These are phyloP conservation scores for Diaprepes abbreviatus DNA, from an alignment of 2,888 invertebrate genomes.

Conservation along the genomic window DNA sequence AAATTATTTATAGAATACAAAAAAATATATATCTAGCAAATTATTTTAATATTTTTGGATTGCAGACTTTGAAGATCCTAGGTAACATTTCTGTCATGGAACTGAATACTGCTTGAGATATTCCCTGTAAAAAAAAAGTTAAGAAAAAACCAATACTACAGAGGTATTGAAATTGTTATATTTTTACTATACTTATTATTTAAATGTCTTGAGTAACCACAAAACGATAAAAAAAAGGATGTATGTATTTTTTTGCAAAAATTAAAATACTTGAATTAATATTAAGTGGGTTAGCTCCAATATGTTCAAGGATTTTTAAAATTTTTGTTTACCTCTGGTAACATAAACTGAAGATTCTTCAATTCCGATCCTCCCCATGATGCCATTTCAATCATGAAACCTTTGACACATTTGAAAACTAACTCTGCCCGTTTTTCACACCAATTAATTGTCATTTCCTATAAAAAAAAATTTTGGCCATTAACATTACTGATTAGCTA, in stretches of 20 bases:
- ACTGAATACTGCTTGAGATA: slow-evolving; percentile 86
- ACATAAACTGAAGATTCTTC: slow-evolving; percentile 88
- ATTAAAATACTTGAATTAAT: no score
- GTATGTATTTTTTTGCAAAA: no score
- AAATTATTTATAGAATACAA: no score
- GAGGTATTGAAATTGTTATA: no score
- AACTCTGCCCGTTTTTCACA: slow-evolving; percentile 96
- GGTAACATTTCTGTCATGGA: slow-evolving; percentile 90
- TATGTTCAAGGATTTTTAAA: no score
- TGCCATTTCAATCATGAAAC: slow-evolving; percentile 98
- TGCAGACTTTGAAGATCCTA: slow-evolving; percentile 93
- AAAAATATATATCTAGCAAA: neutral
- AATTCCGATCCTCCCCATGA: slow-evolving; percentile 93
- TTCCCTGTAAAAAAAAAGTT: slow-evolving; percentile 73
- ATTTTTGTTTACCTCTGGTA: slow-evolving; percentile 78
- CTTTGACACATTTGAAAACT: slow-evolving; percentile 98
- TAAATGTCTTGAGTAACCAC: no score
- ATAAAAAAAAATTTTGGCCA: slow-evolving; percentile 44
- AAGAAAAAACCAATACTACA: no score
- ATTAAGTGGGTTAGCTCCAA: no score
- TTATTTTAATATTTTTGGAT: slow-evolving; percentile 84
- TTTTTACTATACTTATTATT: no score
- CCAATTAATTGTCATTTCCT: slow-evolving; percentile 97
- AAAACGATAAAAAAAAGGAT: no score
- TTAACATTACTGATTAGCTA: no score